Evolutionary conservation across 1,140 invertebrate genomes (phyloP).

Genomic region (Hylaeus volcanicus): DNA sequence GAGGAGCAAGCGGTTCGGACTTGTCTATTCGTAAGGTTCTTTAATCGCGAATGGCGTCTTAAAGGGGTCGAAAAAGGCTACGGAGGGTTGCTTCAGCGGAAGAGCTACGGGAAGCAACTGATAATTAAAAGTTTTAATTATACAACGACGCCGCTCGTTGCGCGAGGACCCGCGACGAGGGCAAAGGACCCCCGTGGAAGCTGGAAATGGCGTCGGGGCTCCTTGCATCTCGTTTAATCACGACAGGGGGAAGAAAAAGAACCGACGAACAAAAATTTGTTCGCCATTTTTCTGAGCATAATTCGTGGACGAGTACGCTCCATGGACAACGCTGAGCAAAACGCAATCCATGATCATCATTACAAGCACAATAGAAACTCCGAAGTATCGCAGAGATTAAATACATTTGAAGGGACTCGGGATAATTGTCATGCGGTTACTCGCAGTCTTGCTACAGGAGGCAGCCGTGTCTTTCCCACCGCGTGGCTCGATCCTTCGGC

Average conservation of each 20-base stretch:
- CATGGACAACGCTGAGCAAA: too few relatives aligned
- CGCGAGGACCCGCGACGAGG: conserved; percentile 3
- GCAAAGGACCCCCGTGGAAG: not conserved
- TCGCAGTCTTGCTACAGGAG: too few relatives aligned
- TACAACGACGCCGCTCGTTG: conserved; percentile 45
- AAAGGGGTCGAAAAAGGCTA: conserved; percentile 10
- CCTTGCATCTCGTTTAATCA: not conserved
- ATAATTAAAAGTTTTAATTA: conserved; percentile 72
- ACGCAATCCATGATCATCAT: too few relatives aligned
- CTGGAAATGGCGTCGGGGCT: not conserved
- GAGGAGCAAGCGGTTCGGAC: not conserved
- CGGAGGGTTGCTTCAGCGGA: not conserved
- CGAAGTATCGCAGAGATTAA: too few relatives aligned
- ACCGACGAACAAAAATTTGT: conserved; percentile 1
- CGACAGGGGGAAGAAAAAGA: not conserved
- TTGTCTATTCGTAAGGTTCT: not conserved
- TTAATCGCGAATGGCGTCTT: not conserved
- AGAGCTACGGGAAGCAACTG: conserved; percentile 27
- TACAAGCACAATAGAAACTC: not conserved
- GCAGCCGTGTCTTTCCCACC: too few relatives aligned
- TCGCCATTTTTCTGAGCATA: not conserved
- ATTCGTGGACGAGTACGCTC: not conserved
- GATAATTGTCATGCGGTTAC: too few relatives aligned
- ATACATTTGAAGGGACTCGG: too few relatives aligned
- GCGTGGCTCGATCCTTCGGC: too few relatives aligned